phyloP scores from a whole-genome alignment of 2,113 vertebrate species.

The human (Homo sapiens) region GRCh38 chr6:141732001-141732500 shows the following conservation, averaged over 20 bases:
- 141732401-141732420: neutral
- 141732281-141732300: neutral
- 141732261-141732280: neutral
- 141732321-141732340: neutral
- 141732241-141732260: neutral
- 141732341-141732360: neutral
- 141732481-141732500: neutral
- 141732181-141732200: slow-evolving; percentile 18
- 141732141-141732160: neutral
- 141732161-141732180: neutral
- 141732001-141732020: neutral
- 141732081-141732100: neutral
- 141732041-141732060: neutral
- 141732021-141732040: neutral
- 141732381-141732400: neutral
- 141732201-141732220: neutral
- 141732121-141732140: neutral
- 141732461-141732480: neutral
- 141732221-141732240: neutral
- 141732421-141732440: neutral
- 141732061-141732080: neutral
- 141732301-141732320: neutral
- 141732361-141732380: neutral
- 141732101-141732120: neutral
- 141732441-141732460: neutral